phyloP scores from a whole-genome alignment of 2,113 vertebrate species.

The Centropus bengalensis region DNA sequence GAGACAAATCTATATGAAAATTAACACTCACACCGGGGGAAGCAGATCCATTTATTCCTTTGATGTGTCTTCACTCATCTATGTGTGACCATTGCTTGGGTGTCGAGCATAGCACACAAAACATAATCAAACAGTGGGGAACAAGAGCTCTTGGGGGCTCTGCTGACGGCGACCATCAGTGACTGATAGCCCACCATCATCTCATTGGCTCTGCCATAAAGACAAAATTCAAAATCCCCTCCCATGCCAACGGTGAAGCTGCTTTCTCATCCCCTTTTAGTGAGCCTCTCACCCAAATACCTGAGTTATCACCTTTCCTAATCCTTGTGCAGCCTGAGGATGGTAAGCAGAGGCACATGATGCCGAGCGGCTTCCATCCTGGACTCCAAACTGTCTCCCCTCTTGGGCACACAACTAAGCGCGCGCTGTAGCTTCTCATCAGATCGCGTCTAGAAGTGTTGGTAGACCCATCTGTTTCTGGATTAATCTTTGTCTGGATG shows the following conservation, averaged over 20 bases:
- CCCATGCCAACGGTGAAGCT: neutral
- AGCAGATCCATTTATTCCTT: neutral
- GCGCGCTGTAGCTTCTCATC: neutral
- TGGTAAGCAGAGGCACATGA: neutral
- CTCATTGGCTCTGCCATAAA: neutral
- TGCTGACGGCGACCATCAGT: neutral
- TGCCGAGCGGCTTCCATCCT: neutral
- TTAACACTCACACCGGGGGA: neutral
- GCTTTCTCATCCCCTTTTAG: neutral
- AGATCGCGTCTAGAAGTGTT: neutral
- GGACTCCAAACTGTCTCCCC: neutral
- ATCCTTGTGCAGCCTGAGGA: neutral
- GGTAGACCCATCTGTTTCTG: neutral
- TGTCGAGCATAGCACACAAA: neutral
- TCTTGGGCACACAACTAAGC: neutral
- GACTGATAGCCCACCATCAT: neutral
- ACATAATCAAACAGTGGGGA: neutral
- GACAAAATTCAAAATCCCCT: neutral
- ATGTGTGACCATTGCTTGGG: rapidly evolving
- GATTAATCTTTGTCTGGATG: neutral
- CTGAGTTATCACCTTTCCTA: neutral
- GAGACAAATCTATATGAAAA: neutral
- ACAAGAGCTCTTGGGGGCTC: neutral
- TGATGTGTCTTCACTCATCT: neutral
- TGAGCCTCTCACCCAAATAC: rapidly evolving